Evolutionary conservation across 2,888 invertebrate genomes (phyloP).

Genomic region (Andrena fulva): DNA sequence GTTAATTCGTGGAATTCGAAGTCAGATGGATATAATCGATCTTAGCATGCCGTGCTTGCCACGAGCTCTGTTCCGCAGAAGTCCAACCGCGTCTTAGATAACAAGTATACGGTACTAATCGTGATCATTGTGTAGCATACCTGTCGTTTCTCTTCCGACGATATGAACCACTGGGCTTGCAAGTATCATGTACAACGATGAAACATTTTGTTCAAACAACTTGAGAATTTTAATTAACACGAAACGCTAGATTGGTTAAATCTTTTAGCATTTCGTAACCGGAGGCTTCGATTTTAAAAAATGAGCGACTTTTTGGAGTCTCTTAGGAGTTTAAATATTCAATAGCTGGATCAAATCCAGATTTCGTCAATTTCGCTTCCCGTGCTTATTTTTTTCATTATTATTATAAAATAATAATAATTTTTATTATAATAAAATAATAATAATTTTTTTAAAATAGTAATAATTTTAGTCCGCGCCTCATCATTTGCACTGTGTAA

Average conservation of each 20-base stretch:
- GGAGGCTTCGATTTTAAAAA: too few relatives aligned
- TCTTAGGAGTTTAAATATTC: too few relatives aligned
- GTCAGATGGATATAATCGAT: slow-evolving; percentile 56
- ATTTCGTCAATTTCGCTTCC: too few relatives aligned
- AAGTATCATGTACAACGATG: not conserved
- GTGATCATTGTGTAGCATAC: slow-evolving; percentile 16
- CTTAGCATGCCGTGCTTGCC: slow-evolving; percentile 43
- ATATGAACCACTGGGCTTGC: not conserved
- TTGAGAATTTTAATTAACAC: not conserved
- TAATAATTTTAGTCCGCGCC: too few relatives aligned
- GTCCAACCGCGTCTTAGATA: slow-evolving; percentile 24
- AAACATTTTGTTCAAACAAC: not conserved
- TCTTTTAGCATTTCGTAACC: not conserved
- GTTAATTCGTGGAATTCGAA: slow-evolving; percentile 54
- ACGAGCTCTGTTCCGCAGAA: slow-evolving; percentile 5
- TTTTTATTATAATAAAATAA: too few relatives aligned
- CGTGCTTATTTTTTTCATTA: too few relatives aligned
- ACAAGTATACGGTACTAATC: slow-evolving; percentile 25
- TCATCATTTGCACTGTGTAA: too few relatives aligned
- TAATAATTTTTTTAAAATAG: too few relatives aligned
- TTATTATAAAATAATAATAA: too few relatives aligned
- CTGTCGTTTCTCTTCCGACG: not conserved
- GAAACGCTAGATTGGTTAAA: not conserved
- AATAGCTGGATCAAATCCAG: too few relatives aligned
- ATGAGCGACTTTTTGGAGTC: too few relatives aligned